phyloP scores from a whole-genome alignment of 2,888 invertebrate genomes.

The Synergus laeviventris region DNA sequence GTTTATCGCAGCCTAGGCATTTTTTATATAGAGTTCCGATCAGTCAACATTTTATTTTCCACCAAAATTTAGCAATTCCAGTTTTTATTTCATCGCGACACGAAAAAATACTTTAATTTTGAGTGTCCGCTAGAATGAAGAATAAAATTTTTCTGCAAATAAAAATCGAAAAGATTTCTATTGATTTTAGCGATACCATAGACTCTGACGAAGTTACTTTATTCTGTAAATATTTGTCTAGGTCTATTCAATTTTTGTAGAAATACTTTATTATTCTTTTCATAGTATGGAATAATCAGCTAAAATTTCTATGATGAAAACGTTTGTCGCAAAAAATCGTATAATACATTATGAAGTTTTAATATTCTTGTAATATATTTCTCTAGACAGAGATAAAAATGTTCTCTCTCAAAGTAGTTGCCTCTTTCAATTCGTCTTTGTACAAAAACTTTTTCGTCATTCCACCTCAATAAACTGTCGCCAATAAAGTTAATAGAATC shows the following conservation, averaged over 20 bases:
- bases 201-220: neutral
- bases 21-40: neutral
- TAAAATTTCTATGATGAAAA: neutral
- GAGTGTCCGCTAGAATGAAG: no score
- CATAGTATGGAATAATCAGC: neutral
- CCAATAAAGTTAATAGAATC: constrained; percentile 55
- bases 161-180: neutral
- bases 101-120: neutral
- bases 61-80: neutral
- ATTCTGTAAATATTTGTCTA: neutral
- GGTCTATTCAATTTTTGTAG: neutral
- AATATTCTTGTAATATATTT: neutral
- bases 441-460: constrained; percentile 52
- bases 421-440: constrained; percentile 33
- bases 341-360: neutral
- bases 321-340: neutral
- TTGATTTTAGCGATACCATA: neutral
- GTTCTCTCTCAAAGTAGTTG: neutral
- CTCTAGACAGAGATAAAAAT: neutral
- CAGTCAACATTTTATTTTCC: neutral
- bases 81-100: neutral
- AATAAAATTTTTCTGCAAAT: neutral
- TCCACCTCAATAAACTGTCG: constrained; percentile 59
- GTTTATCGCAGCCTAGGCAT: neutral
- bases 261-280: neutral